Conservation (phyloP, 2,113 vertebrate genomes). For the Hemiscyllium ocellatum region DNA sequence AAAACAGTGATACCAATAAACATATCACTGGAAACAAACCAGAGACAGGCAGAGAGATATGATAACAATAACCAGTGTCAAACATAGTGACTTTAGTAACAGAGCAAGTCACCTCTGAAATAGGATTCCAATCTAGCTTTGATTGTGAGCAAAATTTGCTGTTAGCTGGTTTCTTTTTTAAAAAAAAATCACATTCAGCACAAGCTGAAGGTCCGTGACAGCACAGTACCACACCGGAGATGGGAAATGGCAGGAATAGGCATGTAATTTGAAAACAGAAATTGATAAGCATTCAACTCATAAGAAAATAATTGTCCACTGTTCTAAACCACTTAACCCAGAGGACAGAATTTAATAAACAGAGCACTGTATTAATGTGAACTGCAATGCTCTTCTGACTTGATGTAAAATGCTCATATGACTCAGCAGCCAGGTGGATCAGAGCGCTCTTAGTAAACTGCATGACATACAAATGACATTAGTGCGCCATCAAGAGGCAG, state of each 20-base stretch:
- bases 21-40: slow-evolving; percentile 3
- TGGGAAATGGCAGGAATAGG: neutral
- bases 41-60: neutral
- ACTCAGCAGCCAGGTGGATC: neutral
- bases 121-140: neutral
- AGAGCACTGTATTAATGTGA: neutral
- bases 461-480: neutral
- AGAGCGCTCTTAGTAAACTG: neutral
- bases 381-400: neutral
- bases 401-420: neutral
- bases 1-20: slow-evolving; percentile 21
- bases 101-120: neutral
- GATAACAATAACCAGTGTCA: neutral
- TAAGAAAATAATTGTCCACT: neutral
- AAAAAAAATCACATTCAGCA: slow-evolving; percentile 7
- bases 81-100: neutral
- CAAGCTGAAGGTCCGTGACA: neutral
- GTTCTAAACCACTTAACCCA: neutral
- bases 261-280: neutral
- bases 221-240: neutral
- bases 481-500: neutral
- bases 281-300: neutral
- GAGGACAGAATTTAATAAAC: neutral
- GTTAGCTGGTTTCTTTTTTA: neutral
- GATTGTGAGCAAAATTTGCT: neutral